Base-by-base conservation (phyloP, 2,797 vertebrate genomes). In the Sebastes matsubarae region DNA sequence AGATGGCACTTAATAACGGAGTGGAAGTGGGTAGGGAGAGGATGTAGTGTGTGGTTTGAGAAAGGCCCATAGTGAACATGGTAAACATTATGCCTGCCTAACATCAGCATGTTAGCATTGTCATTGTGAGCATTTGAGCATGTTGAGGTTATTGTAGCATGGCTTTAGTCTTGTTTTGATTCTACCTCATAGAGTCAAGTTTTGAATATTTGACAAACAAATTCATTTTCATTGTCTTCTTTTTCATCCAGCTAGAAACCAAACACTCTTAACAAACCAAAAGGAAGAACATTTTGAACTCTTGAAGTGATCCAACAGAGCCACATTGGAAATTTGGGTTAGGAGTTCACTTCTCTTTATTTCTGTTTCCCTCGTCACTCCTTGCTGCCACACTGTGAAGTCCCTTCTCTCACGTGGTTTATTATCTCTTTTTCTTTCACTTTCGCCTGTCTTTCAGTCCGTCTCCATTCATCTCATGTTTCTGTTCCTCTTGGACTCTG, bases 401-500 rank as follows among this genome's bases (percentile, higher is more conserved):
- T 32, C 25, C 7, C 1, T 25, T 25, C 20, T 34, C 20, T 13
- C 46, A 7, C 61, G 3, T 57, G 24, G 8, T 64, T 42, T 75
- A 9, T 66, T 5, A 12, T 65, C 67, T 12, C 4, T 54, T 24
- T 13, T 22, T 75, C 79, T 80, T 80, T 83, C 61, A 66, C 77
- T 83, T 86, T 81, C 42, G 0, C 30, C 24, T 76, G n/a, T 77
- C 63, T 8, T 32, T 75, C 36, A 27, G 1, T 22, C 16, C 8
- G 8, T 34, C 52, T 34, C 14, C 55, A 29, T 71, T 61, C 36
- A 59, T 76, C 25, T 74, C 8, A 0, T 70, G 58, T 74, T 71
- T 58, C 36, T 59, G 36, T 83, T 72, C 24, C 52, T 81, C 57
- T 38, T 30, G 22, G 72, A 79, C 82, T 87, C 65, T 81, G 66